A percentile compares a stretch with the other conserved stretches of the same genome.
phyloP scores from a whole-genome alignment of 2,888 invertebrate genomes.

The Drosophila gaucha region DNA sequence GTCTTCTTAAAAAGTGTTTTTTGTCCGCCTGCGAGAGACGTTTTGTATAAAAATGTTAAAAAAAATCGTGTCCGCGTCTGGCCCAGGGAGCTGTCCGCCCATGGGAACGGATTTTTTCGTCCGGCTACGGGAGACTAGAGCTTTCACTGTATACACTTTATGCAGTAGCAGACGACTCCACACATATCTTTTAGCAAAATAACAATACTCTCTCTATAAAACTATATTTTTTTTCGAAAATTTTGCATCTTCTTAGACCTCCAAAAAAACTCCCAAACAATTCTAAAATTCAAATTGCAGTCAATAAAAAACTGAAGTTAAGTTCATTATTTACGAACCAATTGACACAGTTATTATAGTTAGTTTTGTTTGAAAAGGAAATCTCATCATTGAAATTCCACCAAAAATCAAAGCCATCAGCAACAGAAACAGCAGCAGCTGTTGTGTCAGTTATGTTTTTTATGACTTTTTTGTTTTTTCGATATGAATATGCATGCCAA shows the following conservation, averaged over 20 bases:
- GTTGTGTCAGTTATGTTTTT: conserved; percentile 16
- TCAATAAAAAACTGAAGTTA: conserved; percentile 11
- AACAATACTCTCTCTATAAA: too few species aligned
- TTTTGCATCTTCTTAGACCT: neutral
- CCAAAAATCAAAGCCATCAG: conserved; percentile 34
- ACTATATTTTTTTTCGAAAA: too few species aligned
- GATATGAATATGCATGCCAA: conserved; percentile 52
- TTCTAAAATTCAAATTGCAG: conserved; percentile 36
- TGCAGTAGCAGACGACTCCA: too few species aligned
- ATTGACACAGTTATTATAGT: conserved; percentile 31
- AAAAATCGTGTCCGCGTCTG: too few species aligned
- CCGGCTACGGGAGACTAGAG: too few species aligned
- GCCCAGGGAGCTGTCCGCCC: too few species aligned
- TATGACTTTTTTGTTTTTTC: conserved; percentile 6
- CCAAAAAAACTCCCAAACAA: conserved; percentile 2
- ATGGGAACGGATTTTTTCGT: too few species aligned
- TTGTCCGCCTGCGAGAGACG: too few species aligned
- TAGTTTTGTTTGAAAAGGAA: conserved; percentile 23
- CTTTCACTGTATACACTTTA: too few species aligned
- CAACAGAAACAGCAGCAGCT: conserved; percentile 15
- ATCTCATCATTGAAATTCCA: conserved; percentile 42
- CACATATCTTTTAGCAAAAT: too few species aligned
- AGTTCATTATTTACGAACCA: conserved; percentile 1
- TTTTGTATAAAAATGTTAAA: too few species aligned
- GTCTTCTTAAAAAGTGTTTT: too few species aligned